phyloP scores from a whole-genome alignment of 2,888 invertebrate species.

The Desoria tigrina region DNA sequence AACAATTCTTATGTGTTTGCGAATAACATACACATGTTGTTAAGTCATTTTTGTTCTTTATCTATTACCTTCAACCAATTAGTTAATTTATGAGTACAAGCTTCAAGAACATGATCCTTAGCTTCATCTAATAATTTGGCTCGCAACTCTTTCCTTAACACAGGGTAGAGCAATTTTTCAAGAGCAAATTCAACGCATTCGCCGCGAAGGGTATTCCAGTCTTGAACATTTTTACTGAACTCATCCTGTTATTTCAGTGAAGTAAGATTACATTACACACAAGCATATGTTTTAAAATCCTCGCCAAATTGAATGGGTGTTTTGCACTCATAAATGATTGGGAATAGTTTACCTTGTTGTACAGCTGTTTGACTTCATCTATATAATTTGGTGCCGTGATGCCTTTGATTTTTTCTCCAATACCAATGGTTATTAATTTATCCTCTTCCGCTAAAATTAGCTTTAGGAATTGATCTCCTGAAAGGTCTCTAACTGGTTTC shows the following conservation, averaged over 20 bases:
- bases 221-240: constrained; percentile 88
- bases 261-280: constrained; percentile 5
- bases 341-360: constrained; percentile 66
- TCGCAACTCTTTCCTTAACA: constrained; percentile 81
- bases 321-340: neutral
- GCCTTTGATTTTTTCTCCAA: constrained; percentile 76
- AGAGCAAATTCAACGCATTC: constrained; percentile 87
- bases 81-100: constrained; percentile 81
- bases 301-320: no score
- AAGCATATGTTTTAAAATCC: neutral
- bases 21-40: no score
- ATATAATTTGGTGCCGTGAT: constrained; percentile 73
- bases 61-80: constrained; percentile 86
- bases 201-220: constrained; percentile 89
- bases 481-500: constrained; percentile 86
- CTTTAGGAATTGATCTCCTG: constrained; percentile 86
- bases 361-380: constrained; percentile 85
- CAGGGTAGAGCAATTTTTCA: constrained; percentile 83
- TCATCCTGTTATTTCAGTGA: no score
- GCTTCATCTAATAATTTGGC: constrained; percentile 79
- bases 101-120: constrained; percentile 78
- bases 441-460: constrained; percentile 79
- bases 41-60: no score
- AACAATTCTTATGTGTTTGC: constrained; percentile 1
- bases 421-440: constrained; percentile 70